Evolutionary conservation across 2,113 vertebrate genomes (phyloP), one percentile per base, ranked within the genome.

Genomic region (Spea bombifrons): DNA sequence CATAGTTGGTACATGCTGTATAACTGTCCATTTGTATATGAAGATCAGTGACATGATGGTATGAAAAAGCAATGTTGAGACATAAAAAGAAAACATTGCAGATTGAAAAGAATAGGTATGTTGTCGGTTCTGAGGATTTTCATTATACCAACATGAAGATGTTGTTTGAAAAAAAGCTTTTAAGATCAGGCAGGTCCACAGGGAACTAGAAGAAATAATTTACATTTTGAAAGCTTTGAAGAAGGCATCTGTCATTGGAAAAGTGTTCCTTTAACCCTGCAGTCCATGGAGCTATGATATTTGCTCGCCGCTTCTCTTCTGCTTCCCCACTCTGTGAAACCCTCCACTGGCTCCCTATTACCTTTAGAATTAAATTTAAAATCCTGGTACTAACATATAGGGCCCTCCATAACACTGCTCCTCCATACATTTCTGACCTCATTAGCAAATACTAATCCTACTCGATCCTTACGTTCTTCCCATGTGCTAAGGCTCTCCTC

Each of bases 171-270:
- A 61, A 73, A 52, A 47, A 30, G 5, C 66, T 49, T 70, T 69
- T 70, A 77, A 78, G 67, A 78, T 71, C 44, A 78, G 67, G 48
- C 47, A 50, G 45, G 45, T 52, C 67, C 30, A 64, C 5, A 64
- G 67, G 17, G 53, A 43, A 71, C 69, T 7, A 8, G 46, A 45
- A 78, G 17, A 71, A 59, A 10, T 3, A 50, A 78, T 71, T 63
- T 78, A 71, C 75, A 78, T 78, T 71, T 64, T 78, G 47, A 71
- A 71, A 45, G 47, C 67, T 78, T 78, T 70, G 66, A 77, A 70
- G 66, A 77, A 70, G 45, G 30, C 12, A 78, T 49, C 4, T 52
- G 46, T 63, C 55, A 71, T 48, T 49, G 8, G 16, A 63, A 71
- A 66, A 49, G 12, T 50, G 30, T 57, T 52, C 13, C 8, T 61